Base-by-base conservation (phyloP, 2,888 invertebrate species). In the Latrodectus elegans region DNA sequence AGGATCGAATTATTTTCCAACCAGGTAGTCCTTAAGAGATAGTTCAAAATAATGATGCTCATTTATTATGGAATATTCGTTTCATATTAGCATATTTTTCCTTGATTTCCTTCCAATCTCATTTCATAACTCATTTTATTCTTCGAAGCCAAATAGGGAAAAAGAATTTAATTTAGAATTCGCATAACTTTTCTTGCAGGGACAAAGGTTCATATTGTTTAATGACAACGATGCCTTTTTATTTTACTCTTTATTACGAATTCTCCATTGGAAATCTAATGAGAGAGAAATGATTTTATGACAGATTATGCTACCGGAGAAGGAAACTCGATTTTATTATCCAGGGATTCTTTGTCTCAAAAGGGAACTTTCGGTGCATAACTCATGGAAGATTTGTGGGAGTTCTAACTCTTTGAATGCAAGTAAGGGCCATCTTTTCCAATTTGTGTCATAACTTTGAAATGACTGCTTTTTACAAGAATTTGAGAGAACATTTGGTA, bases 381-480 rank as follows among this genome's bases (percentile, higher is more conserved):
- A 81, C 81, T 81, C 73, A 81, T 22, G 15, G 55, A 67, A 81
- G 60, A 73, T 52, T 60, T 64, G 38, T 26, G 26, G 9, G 15
- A 38, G 77, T 22, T 15, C 55, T 70, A 26, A 12, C 15, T 70
- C 81, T 67, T 81, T 80, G 80, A 49, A 70, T 71, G 68, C 22
- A 12, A 0, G 38, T 12, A 14, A 8, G 38, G 26, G 53, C 67
- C 81, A 81, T 81, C 53, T 15, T 17, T 81, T 81, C 74, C 81
- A 74, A 73, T 81, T 81, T 81, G 65, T 74, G 81, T 81, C 81
- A 74, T 52, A 67, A 53, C 55, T 80, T 80, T 72, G 51, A 51
- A 80, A 80, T 51, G 60, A 53, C 67, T 67, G 60, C 51, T 81
- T 67, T 64, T 67, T 51, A 38, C 17, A 64, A 60, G 70, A 9